Evolutionary conservation across 2,888 invertebrate species (phyloP).

Genomic region (Troilus luridus): DNA sequence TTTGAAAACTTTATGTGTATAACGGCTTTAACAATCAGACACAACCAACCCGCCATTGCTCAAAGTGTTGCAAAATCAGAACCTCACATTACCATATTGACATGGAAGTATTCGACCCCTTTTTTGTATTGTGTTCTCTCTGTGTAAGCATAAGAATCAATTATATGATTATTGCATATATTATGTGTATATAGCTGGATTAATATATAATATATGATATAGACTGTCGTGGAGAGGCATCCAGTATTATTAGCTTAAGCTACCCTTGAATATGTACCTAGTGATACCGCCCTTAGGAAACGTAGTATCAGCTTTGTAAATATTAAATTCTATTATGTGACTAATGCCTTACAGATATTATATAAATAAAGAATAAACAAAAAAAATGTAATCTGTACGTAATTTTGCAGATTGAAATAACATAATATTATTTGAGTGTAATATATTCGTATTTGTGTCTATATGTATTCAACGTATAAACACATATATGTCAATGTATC

Average conservation of each 20-base stretch:
- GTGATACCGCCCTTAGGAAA: conserved; percentile 37
- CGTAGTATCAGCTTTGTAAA: conserved; percentile 50
- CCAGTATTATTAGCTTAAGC: conserved; percentile 57
- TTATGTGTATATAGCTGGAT: conserved; percentile 51
- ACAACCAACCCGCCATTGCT: conserved; percentile 45
- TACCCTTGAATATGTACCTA: conserved; percentile 40
- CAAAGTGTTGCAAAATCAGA: conserved; percentile 18
- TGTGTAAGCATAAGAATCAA: conserved; percentile 16
- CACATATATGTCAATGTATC: conserved; percentile 50
- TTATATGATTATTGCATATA: conserved; percentile 53
- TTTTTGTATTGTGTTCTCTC: conserved; percentile 42
- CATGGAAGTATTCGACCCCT: neutral
- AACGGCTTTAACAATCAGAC: conserved; percentile 8
- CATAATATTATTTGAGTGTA: conserved; percentile 47
- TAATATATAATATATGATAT: conserved; percentile 35
- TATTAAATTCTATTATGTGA: conserved; percentile 51
- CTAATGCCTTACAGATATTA: conserved; percentile 51
- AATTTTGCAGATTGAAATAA: conserved; percentile 42
- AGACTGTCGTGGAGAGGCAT: conserved; percentile 44
- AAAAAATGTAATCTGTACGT: conserved; percentile 32
- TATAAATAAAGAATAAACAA: conserved; percentile 30
- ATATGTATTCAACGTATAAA: neutral
- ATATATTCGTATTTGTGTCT: conserved; percentile 42
- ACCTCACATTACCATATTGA: conserved; percentile 30
- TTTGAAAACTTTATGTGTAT: neutral